Conservation (phyloP, 2,888 invertebrate genomes). For the Osedax frankpressi region DNA sequence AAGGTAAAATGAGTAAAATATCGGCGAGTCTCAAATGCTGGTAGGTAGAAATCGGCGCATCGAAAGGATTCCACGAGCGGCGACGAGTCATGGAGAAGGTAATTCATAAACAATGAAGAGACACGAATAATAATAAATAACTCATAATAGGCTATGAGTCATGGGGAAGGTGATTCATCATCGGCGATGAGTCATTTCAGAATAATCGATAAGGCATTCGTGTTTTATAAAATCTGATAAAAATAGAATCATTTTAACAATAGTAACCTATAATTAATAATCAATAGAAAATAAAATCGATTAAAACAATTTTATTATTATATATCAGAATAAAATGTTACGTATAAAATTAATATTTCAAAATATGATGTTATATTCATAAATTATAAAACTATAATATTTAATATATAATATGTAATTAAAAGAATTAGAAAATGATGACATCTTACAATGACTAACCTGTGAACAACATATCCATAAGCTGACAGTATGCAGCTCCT, state of each 20-base stretch:
- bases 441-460: slow-evolving; percentile 40
- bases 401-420: neutral
- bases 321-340: neutral
- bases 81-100: no score
- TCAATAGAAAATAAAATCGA: no score
- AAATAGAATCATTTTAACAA: no score
- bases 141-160: no score
- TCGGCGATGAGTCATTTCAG: no score
- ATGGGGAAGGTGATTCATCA: no score
- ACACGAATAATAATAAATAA: no score
- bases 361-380: neutral
- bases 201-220: no score
- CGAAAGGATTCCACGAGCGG: no score
- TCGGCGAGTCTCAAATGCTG: neutral
- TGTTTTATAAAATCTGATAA: no score
- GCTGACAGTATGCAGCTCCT: slow-evolving; percentile 89
- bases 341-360: neutral
- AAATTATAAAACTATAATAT: neutral
- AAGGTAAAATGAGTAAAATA: neutral
- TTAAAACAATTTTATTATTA: neutral
- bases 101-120: no score
- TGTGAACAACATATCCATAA: slow-evolving; percentile 97
- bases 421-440: neutral
- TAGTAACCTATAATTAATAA: no score
- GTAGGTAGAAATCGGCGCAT: neutral